Percentiles rank a stretch among this genome's conserved stretches.
Conservation (phyloP, 2,113 vertebrate species). For the Neolamprologus caudopunctatus region DNA sequence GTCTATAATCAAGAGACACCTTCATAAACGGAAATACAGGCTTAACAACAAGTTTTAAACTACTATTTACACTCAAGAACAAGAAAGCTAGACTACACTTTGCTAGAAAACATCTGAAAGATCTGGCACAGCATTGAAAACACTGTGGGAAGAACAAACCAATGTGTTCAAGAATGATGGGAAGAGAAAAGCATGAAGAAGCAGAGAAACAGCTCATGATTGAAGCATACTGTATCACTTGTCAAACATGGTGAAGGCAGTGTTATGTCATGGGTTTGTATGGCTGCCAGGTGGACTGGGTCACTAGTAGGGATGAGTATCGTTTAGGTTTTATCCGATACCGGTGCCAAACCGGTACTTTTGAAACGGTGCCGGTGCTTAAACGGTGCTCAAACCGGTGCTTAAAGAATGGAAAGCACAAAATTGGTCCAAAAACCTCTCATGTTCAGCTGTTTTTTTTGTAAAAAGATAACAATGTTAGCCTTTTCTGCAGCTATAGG, state of each 20-base stretch:
- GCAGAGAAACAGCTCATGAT: rapidly evolving
- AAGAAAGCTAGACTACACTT: not conserved
- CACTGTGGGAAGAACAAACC: not conserved
- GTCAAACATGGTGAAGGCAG: not conserved
- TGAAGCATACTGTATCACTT: rapidly evolving
- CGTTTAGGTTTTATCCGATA: too few species aligned
- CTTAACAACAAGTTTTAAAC: not conserved
- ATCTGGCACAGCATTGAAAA: not conserved
- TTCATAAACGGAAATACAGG: not conserved
- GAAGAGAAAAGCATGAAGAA: not conserved
- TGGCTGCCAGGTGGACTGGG: not conserved
- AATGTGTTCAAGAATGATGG: rapidly evolving
- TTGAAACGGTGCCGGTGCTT: too few species aligned
- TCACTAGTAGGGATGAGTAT: too few species aligned
- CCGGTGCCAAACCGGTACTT: too few species aligned
- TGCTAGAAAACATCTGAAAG: not conserved
- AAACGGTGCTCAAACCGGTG: too few species aligned
- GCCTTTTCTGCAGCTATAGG: too few species aligned
- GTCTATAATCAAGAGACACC: not conserved
- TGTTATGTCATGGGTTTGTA: rapidly evolving
- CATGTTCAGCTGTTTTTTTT: too few species aligned
- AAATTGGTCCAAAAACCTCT: too few species aligned
- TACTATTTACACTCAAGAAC: not conserved
- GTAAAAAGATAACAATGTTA: too few species aligned
- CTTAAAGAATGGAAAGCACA: too few species aligned